These are phyloP conservation scores for Tragulus kanchil DNA, from an alignment of 2,113 vertebrate species.

Conservation along the genomic window DNA sequence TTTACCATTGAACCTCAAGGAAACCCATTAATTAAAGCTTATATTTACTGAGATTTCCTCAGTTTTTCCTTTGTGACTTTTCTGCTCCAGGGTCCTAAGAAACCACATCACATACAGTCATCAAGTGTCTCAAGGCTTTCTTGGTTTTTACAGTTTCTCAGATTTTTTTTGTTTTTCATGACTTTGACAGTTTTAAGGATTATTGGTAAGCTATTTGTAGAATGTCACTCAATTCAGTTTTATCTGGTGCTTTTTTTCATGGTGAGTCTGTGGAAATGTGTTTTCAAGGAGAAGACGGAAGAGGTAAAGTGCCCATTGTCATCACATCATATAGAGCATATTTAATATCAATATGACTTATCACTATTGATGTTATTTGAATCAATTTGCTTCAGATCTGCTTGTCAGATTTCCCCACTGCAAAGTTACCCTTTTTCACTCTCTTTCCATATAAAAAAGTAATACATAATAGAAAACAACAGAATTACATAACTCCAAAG, in stretches of 20 bases:
- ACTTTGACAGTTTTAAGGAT: not conserved
- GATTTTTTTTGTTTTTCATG: not conserved
- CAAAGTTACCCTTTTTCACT: not conserved
- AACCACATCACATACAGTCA: not conserved
- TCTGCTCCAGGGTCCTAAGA: not conserved
- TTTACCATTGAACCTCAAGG: not conserved
- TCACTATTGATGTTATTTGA: not conserved
- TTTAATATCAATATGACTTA: not conserved
- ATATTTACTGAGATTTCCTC: not conserved
- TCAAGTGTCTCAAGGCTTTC: not conserved
- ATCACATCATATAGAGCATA: not conserved
- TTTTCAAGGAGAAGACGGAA: not conserved
- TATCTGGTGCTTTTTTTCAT: not conserved
- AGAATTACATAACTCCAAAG: not conserved
- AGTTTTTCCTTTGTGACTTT: not conserved
- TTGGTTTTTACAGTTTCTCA: not conserved
- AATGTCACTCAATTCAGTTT: not conserved
- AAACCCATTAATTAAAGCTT: not conserved
- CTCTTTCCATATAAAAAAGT: not conserved
- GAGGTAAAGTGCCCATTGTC: not conserved
- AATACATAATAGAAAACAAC: not conserved
- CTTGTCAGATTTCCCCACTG: not conserved
- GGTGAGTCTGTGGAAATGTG: not conserved
- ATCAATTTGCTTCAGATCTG: not conserved
- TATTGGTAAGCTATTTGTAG: not conserved